Evolutionary conservation across 1,140 invertebrate species (phyloP), one percentile per base, ranked within the genome.

Genomic region (Leptinotarsa lineolata): DNA sequence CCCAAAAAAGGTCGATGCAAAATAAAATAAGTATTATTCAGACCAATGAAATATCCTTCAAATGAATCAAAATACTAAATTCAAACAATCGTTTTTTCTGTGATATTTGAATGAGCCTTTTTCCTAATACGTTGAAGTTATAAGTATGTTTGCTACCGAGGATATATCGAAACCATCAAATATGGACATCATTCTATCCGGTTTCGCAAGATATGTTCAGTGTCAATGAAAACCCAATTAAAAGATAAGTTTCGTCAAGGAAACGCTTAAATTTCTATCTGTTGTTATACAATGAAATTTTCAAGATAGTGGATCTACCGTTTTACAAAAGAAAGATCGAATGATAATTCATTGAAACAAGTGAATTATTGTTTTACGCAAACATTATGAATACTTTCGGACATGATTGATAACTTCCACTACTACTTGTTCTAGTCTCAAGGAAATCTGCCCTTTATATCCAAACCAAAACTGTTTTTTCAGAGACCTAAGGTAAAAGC

Each of bases 221-320:
- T 54, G 48, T 54, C 48, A 54, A 54, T 54, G 48, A 54, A 54
- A 54, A 16, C 15, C 48, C n/a, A 54, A 54, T 54, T 54, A n/a
- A 54, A 54, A 15, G n/a, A 18, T 54, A 18, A 54, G 48, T 54
- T 54, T 54, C 48, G 15, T 18, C 15, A 16, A 54, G 48, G 48
- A 54, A 54, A 54, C 48, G 48, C n/a, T 54, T 54, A n/a, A 54
- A 16, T 54, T 54, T 54, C 48, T 54, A 16, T 13, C 48, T 54
- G 48, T 54, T 54, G 48, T 39, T 39, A 3, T 54, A 54, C 48
- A 54, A 54, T 54, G 48, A 54, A 54, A 54, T 54, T 54, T 54
- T 18, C 16, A 54, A 54, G 48, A 54, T 54, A 54, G n/a, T 54
- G 48, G 48, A 54, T 54, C 48, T 54, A 54, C 48, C 48, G 15